Conservation (phyloP, 2,797 vertebrate genomes). For the Coracias cyanogaster region DNA sequence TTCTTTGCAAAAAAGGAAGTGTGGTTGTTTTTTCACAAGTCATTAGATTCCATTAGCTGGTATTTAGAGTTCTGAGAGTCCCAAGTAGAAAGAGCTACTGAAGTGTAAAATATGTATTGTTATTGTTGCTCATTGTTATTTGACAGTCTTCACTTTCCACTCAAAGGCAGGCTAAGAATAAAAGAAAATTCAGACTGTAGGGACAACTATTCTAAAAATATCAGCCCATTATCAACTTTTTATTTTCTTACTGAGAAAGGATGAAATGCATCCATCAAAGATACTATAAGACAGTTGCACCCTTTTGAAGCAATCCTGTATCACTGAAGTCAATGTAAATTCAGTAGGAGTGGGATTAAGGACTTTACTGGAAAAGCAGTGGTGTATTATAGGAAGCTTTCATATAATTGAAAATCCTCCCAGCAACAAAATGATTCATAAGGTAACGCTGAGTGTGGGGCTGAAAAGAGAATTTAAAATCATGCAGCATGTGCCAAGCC, state of each 20-base stretch:
- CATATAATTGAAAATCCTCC: neutral
- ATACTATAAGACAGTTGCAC: neutral
- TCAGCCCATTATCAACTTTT: neutral
- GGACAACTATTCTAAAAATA: neutral
- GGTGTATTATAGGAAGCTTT: neutral
- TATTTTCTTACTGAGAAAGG: neutral
- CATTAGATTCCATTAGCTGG: conserved; percentile 13
- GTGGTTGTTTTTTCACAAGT: conserved; percentile 30
- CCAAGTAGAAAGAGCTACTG: neutral
- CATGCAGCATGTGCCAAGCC: neutral
- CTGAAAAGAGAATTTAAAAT: neutral
- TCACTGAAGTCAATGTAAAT: neutral
- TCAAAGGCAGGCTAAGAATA: neutral
- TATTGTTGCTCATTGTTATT: neutral
- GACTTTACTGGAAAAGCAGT: neutral
- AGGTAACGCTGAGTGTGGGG: neutral
- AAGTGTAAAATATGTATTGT: neutral
- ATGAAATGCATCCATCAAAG: neutral
- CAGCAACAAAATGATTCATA: neutral
- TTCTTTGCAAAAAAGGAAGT: neutral
- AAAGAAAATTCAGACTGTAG: neutral
- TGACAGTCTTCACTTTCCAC: neutral
- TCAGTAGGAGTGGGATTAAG: neutral
- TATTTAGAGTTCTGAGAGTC: conserved; percentile 3
- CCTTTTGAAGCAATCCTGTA: neutral